Conservation (phyloP, 2,113 vertebrate species). For the Xiphias gladius region DNA sequence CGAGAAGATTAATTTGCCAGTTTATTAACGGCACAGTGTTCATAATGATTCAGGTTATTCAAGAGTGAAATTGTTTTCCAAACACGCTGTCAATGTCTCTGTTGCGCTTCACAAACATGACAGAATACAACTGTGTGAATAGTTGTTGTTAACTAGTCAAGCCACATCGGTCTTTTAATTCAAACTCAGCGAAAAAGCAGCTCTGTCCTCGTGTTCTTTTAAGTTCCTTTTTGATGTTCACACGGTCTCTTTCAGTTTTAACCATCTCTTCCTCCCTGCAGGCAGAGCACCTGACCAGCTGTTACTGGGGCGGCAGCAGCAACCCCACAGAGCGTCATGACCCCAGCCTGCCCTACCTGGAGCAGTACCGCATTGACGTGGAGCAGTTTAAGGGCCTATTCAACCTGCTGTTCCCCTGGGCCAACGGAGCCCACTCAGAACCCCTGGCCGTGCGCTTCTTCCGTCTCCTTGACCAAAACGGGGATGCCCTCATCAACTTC, state of each 20-base stretch:
- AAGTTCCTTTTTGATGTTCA: background rate
- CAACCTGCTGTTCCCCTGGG: constrained; percentile 93
- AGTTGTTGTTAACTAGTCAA: background rate
- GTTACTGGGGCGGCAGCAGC: constrained; percentile 98
- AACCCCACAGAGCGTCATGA: constrained; percentile 94
- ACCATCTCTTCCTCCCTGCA: constrained; percentile 57
- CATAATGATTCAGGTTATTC: constrained; percentile 22
- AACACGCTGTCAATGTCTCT: background rate
- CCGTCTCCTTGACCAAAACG: constrained; percentile 92
- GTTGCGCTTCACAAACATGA: background rate
- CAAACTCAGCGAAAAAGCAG: background rate
- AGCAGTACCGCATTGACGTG: constrained; percentile 97
- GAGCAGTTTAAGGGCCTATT: constrained; percentile 98
- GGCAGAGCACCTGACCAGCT: constrained; percentile 98
- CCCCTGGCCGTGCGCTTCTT: constrained; percentile 91
- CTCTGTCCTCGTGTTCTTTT: background rate
- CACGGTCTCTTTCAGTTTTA: background rate
- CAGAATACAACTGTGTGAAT: background rate
- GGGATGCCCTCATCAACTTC: constrained; percentile 96
- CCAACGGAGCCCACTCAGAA: constrained; percentile 90
- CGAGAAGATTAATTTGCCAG: constrained; percentile 14
- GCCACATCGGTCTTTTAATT: background rate
- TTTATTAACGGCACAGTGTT: background rate
- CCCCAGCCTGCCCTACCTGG: constrained; percentile 97
- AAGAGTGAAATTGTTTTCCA: constrained; percentile 16